Percentiles rank a stretch among this genome's conserved stretches.
Evolutionary conservation across 1,140 invertebrate genomes (phyloP).

Genomic region (Meloidogyne floridensis): DNA sequence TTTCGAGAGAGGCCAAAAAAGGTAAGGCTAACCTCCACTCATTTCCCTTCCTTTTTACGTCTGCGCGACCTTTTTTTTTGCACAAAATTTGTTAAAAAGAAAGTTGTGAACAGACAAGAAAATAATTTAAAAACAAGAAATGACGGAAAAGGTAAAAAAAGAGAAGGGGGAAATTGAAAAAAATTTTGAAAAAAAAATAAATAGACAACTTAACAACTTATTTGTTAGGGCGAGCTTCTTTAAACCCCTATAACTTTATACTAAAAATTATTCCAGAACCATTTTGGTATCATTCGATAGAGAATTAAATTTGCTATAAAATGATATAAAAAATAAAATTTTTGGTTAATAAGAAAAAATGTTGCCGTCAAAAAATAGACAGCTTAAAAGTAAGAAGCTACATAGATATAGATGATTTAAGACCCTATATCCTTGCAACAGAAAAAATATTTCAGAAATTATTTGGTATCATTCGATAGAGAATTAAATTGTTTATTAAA

Average conservation of each 20-base stretch:
- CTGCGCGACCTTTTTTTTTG: background rate
- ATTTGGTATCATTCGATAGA: no score
- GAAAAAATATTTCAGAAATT: no score
- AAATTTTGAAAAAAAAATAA: background rate
- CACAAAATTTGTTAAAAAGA: constrained; percentile 3
- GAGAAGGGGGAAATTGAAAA: background rate
- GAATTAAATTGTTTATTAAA: no score
- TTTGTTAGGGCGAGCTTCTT: background rate
- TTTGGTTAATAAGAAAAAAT: no score
- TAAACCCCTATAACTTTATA: no score
- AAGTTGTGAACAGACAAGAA: constrained; percentile 9
- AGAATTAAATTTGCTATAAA: no score
- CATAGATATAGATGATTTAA: no score
- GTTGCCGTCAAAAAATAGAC: no score
- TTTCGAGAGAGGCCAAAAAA: background rate
- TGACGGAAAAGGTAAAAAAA: background rate
- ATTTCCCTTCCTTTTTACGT: background rate
- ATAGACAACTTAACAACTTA: no score
- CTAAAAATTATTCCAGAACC: background rate
- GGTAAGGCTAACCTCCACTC: background rate
- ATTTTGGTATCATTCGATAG: background rate
- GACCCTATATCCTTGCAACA: no score
- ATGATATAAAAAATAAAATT: no score
- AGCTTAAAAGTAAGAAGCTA: no score
- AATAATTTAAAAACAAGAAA: background rate